Percentiles rank a stretch among this genome's conserved stretches.
Evolutionary conservation across 2,797 vertebrate genomes (phyloP).

Genomic region (Pseudomugil tenellus): DNA sequence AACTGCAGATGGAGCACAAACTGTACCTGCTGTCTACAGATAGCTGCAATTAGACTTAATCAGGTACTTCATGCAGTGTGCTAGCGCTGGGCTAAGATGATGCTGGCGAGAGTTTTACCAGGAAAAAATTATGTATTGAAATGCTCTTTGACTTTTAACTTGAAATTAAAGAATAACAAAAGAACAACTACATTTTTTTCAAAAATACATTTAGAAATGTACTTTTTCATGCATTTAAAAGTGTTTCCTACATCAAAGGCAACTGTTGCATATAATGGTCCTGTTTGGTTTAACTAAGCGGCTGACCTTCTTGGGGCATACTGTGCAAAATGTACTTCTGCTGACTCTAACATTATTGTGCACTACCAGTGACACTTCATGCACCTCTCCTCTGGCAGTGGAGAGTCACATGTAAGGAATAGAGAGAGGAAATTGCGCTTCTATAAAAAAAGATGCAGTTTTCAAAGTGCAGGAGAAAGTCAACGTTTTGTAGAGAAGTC

Average conservation of each 20-base stretch:
- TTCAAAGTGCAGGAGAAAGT: slow-evolving; percentile 12
- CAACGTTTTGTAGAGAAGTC: slow-evolving; percentile 11
- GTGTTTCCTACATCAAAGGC: neutral
- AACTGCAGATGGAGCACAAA: slow-evolving; percentile 26
- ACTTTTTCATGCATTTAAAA: neutral
- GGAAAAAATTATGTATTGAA: neutral
- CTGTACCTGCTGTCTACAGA: slow-evolving; percentile 30
- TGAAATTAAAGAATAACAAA: neutral
- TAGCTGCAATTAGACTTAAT: slow-evolving; percentile 32
- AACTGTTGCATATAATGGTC: neutral
- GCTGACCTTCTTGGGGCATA: neutral
- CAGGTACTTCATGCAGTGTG: slow-evolving; percentile 18
- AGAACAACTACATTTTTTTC: too few relatives aligned
- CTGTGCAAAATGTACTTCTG: slow-evolving; percentile 4
- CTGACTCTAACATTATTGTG: slow-evolving; percentile 12
- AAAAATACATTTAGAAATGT: neutral
- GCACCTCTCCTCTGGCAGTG: slow-evolving; percentile 6
- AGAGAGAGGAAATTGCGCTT: neutral
- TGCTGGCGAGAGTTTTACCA: neutral
- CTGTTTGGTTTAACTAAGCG: neutral
- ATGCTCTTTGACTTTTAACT: neutral
- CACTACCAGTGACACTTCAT: slow-evolving; percentile 1
- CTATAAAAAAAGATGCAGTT: slow-evolving; percentile 1
- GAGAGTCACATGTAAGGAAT: neutral
- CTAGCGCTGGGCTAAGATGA: slow-evolving; percentile 13